Evolutionary conservation across 2,797 vertebrate species (phyloP), one percentile per base, ranked within the genome.

Genomic region (Microchirus variegatus): DNA sequence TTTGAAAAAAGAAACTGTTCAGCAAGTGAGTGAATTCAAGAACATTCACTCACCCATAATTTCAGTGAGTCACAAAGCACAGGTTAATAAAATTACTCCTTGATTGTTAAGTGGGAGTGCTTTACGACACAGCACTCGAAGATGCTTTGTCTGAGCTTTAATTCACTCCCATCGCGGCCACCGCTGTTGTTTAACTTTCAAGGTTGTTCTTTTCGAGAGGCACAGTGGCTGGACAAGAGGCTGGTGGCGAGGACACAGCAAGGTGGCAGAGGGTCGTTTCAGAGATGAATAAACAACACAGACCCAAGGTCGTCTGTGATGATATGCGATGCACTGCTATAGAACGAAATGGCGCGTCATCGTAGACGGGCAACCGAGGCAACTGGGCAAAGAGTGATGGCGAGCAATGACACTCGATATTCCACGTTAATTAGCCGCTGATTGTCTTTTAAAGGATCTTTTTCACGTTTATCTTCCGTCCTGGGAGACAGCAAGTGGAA

Each of bases 241-340:
- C 49, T 51, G 67, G 49, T n/a, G 4, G 40, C 82, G 71, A 76
- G 72, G 74, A 80, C 73, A 22, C 12, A 0, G 40, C 2, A 41
- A 74, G 80, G 80, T 68, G 63, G 35, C 22, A 36, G 59, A 40
- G 72, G 72, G 75, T 73, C 43, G 38, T 84, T 85, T 89, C 71
- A 75, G 73, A 85, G 80, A 78, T 88, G 73, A 90, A 86, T 86
- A 85, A 84, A 83, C 77, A 81, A 72, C 73, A 77, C 86, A 62
- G 50, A 13, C 53, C 60, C 83, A 82, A 87, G 87, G 89, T 80
- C 87, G 71, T 35, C 61, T 2, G 75, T 56, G 59, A 72, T 67
- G 75, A 78, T 85, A 75, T 75, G 81, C 72, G 73, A 78, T 55
- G 80, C 73, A 62, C 63, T 64, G 62, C 71, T 79, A 18, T 9